Conservation (phyloP, 1,140 invertebrate species). For the Spodoptera frugiperda region DNA sequence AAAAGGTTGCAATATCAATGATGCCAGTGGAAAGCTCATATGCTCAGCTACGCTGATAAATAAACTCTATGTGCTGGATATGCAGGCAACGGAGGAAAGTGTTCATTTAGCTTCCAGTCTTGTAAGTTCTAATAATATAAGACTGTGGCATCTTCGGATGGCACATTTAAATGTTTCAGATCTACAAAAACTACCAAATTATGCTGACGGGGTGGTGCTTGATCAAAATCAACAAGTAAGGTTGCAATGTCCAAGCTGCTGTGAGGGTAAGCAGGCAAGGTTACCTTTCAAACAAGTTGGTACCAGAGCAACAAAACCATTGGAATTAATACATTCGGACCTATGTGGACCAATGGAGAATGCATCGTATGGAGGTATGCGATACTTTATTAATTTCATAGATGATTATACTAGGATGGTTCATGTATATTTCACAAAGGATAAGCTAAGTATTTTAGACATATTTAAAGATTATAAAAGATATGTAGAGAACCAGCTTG, state of each 20-base stretch:
- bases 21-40: slow-evolving; percentile 21
- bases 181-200: slow-evolving; percentile 46
- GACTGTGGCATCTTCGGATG: slow-evolving; percentile 51
- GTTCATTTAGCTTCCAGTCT: slow-evolving; percentile 24
- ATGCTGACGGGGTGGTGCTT: slow-evolving; percentile 46
- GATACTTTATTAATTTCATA: background rate
- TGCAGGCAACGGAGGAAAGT: background rate
- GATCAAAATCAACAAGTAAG: background rate
- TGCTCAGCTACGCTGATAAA: slow-evolving; percentile 44
- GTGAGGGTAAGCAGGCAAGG: no score
- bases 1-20: slow-evolving; percentile 40
- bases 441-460: no score
- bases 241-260: no score
- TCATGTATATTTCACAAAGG: no score
- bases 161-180: slow-evolving; percentile 49
- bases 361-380: background rate
- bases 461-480: background rate
- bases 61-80: slow-evolving; percentile 48
- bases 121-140: slow-evolving; percentile 38
- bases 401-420: no score
- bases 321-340: background rate
- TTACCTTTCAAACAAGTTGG: no score
- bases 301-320: background rate
- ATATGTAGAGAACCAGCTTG: background rate
- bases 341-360: background rate